A percentile compares a stretch with the other conserved stretches of the same genome.
Conservation (phyloP, 2,888 invertebrate genomes). For the Pteria penguin region DNA sequence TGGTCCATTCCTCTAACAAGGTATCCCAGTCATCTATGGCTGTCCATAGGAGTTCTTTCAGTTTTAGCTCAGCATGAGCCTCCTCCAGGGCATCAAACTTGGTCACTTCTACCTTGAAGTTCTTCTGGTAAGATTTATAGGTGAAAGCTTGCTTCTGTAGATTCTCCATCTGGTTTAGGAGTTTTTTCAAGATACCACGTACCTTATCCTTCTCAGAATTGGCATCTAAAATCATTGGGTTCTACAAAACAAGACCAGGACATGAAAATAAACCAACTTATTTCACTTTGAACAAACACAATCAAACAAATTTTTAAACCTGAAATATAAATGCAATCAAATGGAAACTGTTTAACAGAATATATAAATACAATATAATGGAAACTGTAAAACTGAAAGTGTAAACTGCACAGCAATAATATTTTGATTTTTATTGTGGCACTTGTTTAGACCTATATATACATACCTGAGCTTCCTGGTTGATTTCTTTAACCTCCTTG, state of each 20-base stretch:
- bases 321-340: no score
- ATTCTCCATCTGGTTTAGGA: conserved; percentile 84
- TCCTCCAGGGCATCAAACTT: conserved; percentile 90
- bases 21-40: conserved; percentile 88
- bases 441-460: background rate
- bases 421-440: no score
- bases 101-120: conserved; percentile 91
- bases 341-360: no score
- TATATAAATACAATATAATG: no score
- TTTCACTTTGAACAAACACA: no score
- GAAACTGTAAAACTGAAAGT: no score
- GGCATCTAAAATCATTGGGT: conserved; percentile 87
- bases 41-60: conserved; percentile 90
- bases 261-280: no score
- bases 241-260: conserved; percentile 82
- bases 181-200: conserved; percentile 84
- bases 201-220: conserved; percentile 87
- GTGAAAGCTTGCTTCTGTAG: conserved; percentile 87
- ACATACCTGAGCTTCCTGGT: conserved; percentile 86
- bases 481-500: conserved; percentile 87
- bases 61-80: conserved; percentile 88
- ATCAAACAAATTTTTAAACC: no score
- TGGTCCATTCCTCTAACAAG: conserved; percentile 85
- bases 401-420: no score
- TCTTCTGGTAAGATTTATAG: conserved; percentile 90